A percentile compares a stretch with the other conserved stretches of the same genome.
Conservation (phyloP, 2,888 invertebrate species). For the Leptopterna dolabrata region DNA sequence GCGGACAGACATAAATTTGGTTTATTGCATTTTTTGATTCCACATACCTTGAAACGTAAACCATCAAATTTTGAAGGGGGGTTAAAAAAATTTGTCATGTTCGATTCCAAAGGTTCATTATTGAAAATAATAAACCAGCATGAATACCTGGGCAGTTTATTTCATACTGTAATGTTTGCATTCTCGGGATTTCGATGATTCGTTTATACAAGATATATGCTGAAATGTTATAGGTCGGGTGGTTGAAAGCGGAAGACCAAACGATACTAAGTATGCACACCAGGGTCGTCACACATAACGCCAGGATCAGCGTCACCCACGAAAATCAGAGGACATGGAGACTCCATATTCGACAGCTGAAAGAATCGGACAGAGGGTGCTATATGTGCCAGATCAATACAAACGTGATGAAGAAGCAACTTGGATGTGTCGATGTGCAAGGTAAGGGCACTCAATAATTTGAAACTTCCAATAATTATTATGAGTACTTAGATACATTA, state of each 20-base stretch:
- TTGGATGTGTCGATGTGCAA: slow-evolving; percentile 80
- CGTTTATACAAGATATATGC: neutral
- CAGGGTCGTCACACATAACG: slow-evolving; percentile 85
- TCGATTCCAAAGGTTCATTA: no score
- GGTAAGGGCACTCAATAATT: slow-evolving; percentile 51
- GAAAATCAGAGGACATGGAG: slow-evolving; percentile 86
- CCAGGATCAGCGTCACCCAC: slow-evolving; percentile 83
- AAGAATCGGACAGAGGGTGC: slow-evolving; percentile 86
- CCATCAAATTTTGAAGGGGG: no score
- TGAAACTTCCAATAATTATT: neutral
- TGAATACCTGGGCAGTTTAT: no score
- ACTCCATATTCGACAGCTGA: slow-evolving; percentile 82
- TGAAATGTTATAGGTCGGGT: slow-evolving; percentile 77
- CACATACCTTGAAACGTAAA: no score
- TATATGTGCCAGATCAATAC: slow-evolving; percentile 95
- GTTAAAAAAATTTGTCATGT: no score
- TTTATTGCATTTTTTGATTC: no score
- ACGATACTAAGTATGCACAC: slow-evolving; percentile 87
- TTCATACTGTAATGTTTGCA: no score
- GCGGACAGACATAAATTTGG: no score
- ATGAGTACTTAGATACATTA: no score
- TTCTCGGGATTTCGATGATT: no score
- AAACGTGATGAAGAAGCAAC: slow-evolving; percentile 85
- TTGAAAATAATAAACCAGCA: no score
- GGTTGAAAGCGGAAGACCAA: slow-evolving; percentile 90